Evolutionary conservation across 2,113 vertebrate genomes (phyloP), one percentile per base, ranked within the genome.

Genomic region (Budorcas taxicolor): DNA sequence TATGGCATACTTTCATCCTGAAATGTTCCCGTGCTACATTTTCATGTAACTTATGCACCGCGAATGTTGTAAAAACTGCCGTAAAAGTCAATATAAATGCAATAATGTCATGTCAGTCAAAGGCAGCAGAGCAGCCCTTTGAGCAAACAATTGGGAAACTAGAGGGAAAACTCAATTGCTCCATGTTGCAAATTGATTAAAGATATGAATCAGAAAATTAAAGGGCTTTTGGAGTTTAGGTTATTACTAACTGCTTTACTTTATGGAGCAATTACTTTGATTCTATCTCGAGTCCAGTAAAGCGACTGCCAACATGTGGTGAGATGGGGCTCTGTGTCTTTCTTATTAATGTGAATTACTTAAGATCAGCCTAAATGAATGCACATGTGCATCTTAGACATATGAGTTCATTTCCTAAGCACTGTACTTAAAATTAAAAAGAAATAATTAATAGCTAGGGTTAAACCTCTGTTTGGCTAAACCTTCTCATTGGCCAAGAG

Each of bases 131-230:
- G 95, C 91, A 98, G 97, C 60, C 94, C 96, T 98, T 95, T 97
- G 94, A 98, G 97, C 95, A 98, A 98, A 98, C 97, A 98, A 98
- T 95, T 97, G 97, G 94, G 96, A 98, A 98, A 97, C 97, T 92
- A 96, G 76, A 94, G 90, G 71, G 96, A 97, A 98, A 98, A 98
- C 88, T 95, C 94, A 98, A 97, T 97, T 96, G 57, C 94, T 96
- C 52, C 60, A 16, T 97, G 97, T 98, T 98, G 97, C 96, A 97
- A 98, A 98, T 97, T 99, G 98, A 99, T 98, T 98, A 98, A 98
- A 99, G 98, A 98, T 98, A 98, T 87, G 87, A 98, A 98, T 98
- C 98, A 98, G 97, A 98, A 99, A 98, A 98, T 98, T 97, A 98
- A 98, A 98, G 97, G 98, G 67, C 92, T 97, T 98, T 84, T 97